Base-by-base conservation (phyloP, 1,140 invertebrate genomes). In the Scaptomyza hsui region DNA sequence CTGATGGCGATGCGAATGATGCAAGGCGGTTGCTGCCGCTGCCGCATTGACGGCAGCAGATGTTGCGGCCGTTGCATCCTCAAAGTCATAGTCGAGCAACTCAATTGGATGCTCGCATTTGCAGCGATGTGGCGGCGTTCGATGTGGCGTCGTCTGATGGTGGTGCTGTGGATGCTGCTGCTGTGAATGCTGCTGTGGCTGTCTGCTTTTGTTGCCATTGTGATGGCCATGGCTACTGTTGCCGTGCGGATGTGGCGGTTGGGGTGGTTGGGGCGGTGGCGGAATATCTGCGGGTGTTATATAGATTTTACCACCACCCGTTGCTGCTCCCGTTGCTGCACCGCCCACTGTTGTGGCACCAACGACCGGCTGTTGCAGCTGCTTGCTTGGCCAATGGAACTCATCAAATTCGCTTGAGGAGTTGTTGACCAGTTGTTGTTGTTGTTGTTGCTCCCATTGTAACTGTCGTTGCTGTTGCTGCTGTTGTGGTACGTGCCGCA, bases 91-190 rank as follows among this genome's bases (percentile, higher is more conserved):
- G 53, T 77, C 80, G 72, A 89, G 72, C 62, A 85, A 61, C 60
- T 89, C 88, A 57, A 89, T 89, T 24, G 88, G 88, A 68, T 90
- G 88, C 7, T 90, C 88, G 39, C 88, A 89, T 78, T 90, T 90
- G 53, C 88, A 90, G 48, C 88, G 88, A 56, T 88, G 75, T 19
- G 78, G 75, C 37, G 72, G 74, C n/a, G 75, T 85, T 18, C 75
- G 78, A 42, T 86, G 80, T 19, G 70, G 63, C 47, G 78, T 75
- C 45, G 70, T 62, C 60, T 29, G 68, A 1, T 52, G 61, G 13
- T 56, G 68, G 1, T 26, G 49, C 1, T 65, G 51, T 3, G 48
- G 63, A 10, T 59, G 56, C 37, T 68, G 64, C 16, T 6, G 26
- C 37, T 68, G 64, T 29, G n/a, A n/a, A n/a, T n/a, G n/a, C n/a